phyloP scores from a whole-genome alignment of 2,113 vertebrate genomes.

The Elachura formosa region DNA sequence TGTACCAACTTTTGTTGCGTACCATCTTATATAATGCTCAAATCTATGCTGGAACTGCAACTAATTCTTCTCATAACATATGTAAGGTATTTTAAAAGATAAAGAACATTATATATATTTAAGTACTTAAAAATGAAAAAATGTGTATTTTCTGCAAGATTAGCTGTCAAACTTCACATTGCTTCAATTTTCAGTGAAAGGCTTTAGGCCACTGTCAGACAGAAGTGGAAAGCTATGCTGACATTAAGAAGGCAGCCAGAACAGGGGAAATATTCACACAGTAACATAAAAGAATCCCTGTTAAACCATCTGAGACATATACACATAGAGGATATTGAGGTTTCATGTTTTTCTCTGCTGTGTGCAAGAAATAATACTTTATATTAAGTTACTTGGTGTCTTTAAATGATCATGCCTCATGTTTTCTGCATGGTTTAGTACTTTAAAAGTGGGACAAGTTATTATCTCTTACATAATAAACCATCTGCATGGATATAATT shows the following conservation, averaged over 20 bases:
- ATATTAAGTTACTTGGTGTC: neutral
- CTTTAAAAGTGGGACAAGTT: constrained; percentile 51
- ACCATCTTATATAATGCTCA: neutral
- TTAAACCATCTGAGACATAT: neutral
- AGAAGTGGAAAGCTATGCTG: neutral
- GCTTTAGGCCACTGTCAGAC: neutral
- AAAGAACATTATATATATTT: neutral
- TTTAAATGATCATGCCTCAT: constrained; percentile 5
- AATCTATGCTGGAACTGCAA: neutral
- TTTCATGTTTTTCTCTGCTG: neutral
- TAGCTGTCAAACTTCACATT: neutral
- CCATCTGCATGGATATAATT: constrained; percentile 67
- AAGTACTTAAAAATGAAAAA: neutral
- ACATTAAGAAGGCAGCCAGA: neutral
- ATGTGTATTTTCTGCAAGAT: neutral
- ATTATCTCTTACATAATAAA: constrained; percentile 67
- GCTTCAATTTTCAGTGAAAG: neutral
- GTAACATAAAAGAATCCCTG: neutral
- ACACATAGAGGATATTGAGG: neutral
- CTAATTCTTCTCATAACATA: neutral
- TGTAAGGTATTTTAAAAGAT: neutral
- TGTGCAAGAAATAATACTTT: constrained; percentile 13
- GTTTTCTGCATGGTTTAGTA: constrained; percentile 46
- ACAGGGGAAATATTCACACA: neutral
- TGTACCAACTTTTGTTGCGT: neutral